A percentile compares a stretch with the other conserved stretches of the same genome.
Evolutionary conservation across 2,797 vertebrate genomes (phyloP).

Genomic region (Vireo griseus): DNA sequence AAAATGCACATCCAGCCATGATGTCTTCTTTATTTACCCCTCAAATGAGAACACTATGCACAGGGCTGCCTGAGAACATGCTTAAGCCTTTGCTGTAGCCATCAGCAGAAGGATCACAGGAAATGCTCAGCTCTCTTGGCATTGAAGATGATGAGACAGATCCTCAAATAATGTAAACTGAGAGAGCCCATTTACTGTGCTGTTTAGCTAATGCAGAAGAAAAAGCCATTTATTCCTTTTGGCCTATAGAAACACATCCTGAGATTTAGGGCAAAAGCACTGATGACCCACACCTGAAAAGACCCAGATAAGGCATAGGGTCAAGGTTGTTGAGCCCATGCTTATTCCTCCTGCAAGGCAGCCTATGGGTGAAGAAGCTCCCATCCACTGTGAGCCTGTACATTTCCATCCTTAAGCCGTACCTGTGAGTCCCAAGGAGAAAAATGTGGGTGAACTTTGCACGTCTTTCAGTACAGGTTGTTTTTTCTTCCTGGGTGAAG

Average conservation of each 20-base stretch:
- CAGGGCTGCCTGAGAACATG: neutral
- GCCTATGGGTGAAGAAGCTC: neutral
- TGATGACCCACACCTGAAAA: neutral
- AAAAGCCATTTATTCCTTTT: neutral
- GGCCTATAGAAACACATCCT: neutral
- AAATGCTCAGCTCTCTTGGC: neutral
- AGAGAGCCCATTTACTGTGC: neutral
- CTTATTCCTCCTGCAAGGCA: neutral
- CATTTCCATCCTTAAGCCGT: neutral
- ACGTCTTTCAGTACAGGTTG: neutral
- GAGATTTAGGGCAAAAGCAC: neutral
- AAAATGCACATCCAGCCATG: neutral
- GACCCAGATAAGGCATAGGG: neutral
- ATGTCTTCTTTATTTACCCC: constrained; percentile 38
- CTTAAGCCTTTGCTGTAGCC: neutral
- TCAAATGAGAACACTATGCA: neutral
- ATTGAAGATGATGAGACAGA: neutral
- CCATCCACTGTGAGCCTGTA: rapidly evolving
- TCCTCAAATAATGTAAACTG: neutral
- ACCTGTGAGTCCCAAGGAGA: neutral
- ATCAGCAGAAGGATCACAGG: neutral
- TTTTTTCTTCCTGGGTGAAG: neutral
- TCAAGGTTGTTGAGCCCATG: neutral
- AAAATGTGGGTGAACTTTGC: neutral
- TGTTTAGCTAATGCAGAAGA: neutral